Evolutionary conservation across 2,888 invertebrate species (phyloP).

Genomic region (Drosophila acutilabella): DNA sequence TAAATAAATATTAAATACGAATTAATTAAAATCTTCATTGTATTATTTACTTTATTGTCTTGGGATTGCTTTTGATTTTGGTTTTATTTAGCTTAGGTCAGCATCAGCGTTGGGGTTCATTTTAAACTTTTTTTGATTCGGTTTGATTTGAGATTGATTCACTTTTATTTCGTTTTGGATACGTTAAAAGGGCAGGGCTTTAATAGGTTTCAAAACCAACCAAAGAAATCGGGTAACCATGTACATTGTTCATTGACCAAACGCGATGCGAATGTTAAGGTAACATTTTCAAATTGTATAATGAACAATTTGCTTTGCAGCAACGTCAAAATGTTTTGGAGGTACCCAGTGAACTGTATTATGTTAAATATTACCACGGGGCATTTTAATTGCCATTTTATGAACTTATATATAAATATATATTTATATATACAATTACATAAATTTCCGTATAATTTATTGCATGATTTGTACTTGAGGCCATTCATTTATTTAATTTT

Average conservation of each 20-base stretch:
- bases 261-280: slow-evolving; percentile 25
- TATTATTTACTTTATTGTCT: slow-evolving; percentile 10
- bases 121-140: too few species aligned
- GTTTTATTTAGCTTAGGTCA: slow-evolving; percentile 20
- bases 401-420: slow-evolving; percentile 14
- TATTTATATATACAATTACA: slow-evolving; percentile 17
- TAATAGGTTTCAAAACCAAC: slow-evolving; percentile 14
- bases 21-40: slow-evolving; percentile 58
- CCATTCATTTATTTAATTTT: slow-evolving; percentile 6
- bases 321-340: slow-evolving; percentile 1
- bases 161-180: slow-evolving; percentile 16
- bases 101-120: slow-evolving; percentile 7
- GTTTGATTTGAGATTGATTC: slow-evolving; percentile 18
- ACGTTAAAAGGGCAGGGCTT: slow-evolving; percentile 26
- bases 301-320: slow-evolving; percentile 11
- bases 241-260: neutral
- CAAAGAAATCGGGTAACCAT: too few species aligned
- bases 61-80: slow-evolving; percentile 19
- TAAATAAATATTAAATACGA: slow-evolving; percentile 61
- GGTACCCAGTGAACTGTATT: slow-evolving; percentile 28
- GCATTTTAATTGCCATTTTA: slow-evolving; percentile 38
- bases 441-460: slow-evolving; percentile 31
- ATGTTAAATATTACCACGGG: slow-evolving; percentile 40
- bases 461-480: slow-evolving; percentile 21
- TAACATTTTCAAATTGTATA: slow-evolving; percentile 34